Evolutionary conservation across 1,140 invertebrate species (phyloP).

Genomic region (Leptinotarsa defecta): DNA sequence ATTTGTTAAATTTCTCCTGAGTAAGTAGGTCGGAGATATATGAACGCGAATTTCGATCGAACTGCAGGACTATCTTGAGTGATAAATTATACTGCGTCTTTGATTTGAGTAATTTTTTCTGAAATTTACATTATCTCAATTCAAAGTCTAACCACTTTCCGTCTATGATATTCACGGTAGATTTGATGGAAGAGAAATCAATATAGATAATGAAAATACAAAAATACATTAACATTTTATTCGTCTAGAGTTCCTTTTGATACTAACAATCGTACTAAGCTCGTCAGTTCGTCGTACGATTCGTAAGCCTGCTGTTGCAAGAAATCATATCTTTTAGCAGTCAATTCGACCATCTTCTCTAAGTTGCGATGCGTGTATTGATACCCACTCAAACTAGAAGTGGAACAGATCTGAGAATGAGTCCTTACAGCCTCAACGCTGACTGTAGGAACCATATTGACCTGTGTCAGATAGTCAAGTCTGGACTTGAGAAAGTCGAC

Average conservation of each 20-base stretch:
- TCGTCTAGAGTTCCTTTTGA: slow-evolving; percentile 11
- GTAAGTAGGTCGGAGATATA: no score
- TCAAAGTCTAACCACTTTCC: not conserved
- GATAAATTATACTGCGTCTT: no score
- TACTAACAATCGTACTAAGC: slow-evolving; percentile 37
- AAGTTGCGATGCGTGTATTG: slow-evolving; percentile 23
- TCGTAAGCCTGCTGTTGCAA: slow-evolving; percentile 40
- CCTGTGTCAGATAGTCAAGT: slow-evolving; percentile 32
- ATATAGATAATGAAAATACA: not conserved
- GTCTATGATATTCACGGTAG: not conserved
- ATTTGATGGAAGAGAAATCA: not conserved
- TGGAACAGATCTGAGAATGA: slow-evolving; percentile 14
- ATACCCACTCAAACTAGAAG: slow-evolving; percentile 16
- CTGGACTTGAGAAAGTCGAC: slow-evolving; percentile 36
- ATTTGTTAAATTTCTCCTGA: no score
- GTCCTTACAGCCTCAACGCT: not conserved
- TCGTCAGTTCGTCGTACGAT: slow-evolving; percentile 40
- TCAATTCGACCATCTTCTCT: slow-evolving; percentile 37
- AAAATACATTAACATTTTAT: slow-evolving; percentile 6
- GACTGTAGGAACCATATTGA: slow-evolving; percentile 24
- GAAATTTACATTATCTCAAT: not conserved
- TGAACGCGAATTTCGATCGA: no score
- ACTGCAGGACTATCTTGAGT: no score
- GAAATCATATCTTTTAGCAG: slow-evolving; percentile 35
- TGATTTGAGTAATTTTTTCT: no score